Evolutionary conservation across 1,140 invertebrate species (phyloP).

Genomic region (Caenorhabditis tropicalis): DNA sequence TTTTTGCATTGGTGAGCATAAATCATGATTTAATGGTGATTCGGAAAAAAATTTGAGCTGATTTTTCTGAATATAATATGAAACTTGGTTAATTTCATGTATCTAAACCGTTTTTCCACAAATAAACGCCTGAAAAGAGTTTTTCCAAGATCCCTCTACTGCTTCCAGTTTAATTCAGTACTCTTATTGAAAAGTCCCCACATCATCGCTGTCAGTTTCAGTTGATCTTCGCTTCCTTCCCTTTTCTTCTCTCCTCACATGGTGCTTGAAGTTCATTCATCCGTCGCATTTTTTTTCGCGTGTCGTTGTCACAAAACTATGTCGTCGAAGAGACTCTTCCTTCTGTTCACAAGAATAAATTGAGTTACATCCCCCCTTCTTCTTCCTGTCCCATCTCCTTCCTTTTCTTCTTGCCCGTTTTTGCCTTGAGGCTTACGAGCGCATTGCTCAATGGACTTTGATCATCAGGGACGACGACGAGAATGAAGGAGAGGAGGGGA

Average conservation of each 20-base stretch:
- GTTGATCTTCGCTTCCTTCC: not conserved
- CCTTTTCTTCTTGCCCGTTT: not conserved
- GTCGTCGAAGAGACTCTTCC: constrained; percentile 14
- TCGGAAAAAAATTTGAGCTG: too few species aligned
- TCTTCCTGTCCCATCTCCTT: not conserved
- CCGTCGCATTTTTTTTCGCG: not conserved
- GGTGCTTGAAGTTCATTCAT: constrained; percentile 22
- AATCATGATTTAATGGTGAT: too few species aligned
- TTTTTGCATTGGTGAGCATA: too few species aligned
- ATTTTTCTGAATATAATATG: too few species aligned
- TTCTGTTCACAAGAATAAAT: constrained; percentile 35
- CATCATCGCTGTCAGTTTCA: not conserved
- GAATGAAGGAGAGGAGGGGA: too few species aligned
- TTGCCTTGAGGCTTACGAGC: constrained; percentile 5
- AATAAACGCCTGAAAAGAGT: too few species aligned
- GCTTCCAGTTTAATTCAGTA: too few species aligned
- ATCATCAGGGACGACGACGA: not conserved
- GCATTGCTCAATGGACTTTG: constrained; percentile 34
- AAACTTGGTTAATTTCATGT: too few species aligned
- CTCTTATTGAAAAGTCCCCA: not conserved
- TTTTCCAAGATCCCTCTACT: too few species aligned
- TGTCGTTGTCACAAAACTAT: not conserved
- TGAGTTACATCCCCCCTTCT: constrained; percentile 1
- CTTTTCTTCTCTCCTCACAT: not conserved
- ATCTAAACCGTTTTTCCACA: too few species aligned